Evolutionary conservation across 2,888 invertebrate species (phyloP).

Genomic region (Stratiomys singularior): DNA sequence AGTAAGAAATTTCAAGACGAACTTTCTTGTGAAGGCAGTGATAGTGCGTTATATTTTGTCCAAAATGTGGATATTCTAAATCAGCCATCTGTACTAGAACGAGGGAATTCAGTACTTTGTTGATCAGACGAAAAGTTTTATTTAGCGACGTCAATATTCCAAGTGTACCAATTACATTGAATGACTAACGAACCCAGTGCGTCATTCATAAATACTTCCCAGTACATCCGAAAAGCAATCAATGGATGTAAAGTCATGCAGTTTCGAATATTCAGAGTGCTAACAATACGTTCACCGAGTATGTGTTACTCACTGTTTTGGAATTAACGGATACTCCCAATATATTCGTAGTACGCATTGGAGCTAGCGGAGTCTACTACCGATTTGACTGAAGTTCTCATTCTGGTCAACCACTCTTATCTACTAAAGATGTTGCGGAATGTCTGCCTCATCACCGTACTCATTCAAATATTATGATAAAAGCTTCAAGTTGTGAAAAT

Average conservation of each 20-base stretch:
- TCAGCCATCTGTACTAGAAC: too few species aligned
- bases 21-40: not conserved
- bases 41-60: too few species aligned
- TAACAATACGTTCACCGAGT: not conserved
- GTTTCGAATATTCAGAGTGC: not conserved
- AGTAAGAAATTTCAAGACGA: not conserved
- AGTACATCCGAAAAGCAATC: not conserved
- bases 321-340: conserved; percentile 4
- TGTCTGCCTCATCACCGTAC: not conserved
- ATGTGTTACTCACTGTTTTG: conserved; percentile 24
- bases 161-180: not conserved
- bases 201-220: conserved; percentile 2
- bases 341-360: too few species aligned
- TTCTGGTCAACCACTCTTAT: not conserved
- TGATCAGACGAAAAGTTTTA: too few species aligned
- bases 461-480: not conserved
- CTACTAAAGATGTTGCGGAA: not conserved
- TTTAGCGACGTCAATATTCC: not conserved
- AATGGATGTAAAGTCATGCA: not conserved
- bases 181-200: not conserved
- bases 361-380: too few species aligned
- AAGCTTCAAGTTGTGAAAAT: not conserved
- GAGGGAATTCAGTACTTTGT: too few species aligned
- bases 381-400: not conserved
- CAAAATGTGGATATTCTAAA: too few species aligned